These are phyloP conservation scores for Rhagophthalmus giganteus DNA, from an alignment of 2,888 invertebrate species.

Conservation along the genomic window DNA sequence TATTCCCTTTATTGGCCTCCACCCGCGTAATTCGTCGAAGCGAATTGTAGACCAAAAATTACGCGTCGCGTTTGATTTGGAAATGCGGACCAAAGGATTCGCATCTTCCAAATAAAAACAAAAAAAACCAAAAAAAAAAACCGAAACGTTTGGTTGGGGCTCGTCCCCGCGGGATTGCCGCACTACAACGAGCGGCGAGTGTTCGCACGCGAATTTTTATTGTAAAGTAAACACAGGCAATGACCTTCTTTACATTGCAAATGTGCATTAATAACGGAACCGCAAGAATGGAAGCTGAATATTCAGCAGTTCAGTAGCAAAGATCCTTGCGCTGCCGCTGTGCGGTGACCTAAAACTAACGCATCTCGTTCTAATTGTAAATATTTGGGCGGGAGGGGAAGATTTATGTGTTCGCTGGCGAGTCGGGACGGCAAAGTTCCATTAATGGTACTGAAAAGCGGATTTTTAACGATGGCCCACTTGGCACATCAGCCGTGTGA, in stretches of 20 bases:
- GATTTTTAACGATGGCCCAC: too few relatives aligned
- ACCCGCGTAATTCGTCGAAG: too few relatives aligned
- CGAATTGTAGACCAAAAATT: not conserved
- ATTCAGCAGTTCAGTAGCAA: conserved; percentile 27
- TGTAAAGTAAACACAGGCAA: conserved; percentile 47
- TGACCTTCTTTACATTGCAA: conserved; percentile 51
- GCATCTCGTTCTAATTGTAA: too few relatives aligned
- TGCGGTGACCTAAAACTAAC: too few relatives aligned
- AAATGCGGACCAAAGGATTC: not conserved
- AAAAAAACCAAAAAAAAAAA: too few relatives aligned
- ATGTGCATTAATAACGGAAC: conserved; percentile 47
- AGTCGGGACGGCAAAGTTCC: too few relatives aligned
- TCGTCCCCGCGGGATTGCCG: not conserved
- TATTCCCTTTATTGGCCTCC: conserved; percentile 10
- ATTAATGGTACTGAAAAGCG: too few relatives aligned
- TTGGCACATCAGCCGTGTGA: too few relatives aligned
- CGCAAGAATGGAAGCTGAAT: conserved; percentile 38
- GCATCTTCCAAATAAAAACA: not conserved
- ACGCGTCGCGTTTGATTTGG: not conserved
- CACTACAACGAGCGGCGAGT: conserved; percentile 25
- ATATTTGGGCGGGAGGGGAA: too few relatives aligned
- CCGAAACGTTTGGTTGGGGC: too few relatives aligned
- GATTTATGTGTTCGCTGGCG: too few relatives aligned
- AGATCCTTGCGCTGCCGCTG: conserved; percentile 22
- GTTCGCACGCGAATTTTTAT: conserved; percentile 43